Percentiles rank a stretch among this genome's conserved stretches.
Evolutionary conservation across 2,888 invertebrate genomes (phyloP).

Genomic region (Junonia oenone): DNA sequence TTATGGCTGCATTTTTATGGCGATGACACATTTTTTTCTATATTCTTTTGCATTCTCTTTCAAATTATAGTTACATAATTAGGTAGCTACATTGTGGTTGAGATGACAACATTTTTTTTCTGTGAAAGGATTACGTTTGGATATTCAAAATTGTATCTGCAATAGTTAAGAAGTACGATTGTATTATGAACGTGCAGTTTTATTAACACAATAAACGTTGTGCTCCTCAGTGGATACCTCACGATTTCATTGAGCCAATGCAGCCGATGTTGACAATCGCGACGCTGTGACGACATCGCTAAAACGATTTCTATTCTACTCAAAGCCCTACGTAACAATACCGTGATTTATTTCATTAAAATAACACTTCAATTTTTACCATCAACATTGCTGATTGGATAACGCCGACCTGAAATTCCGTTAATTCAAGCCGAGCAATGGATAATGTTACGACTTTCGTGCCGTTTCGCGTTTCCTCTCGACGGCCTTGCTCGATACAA

Average conservation of each 20-base stretch:
- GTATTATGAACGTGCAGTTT: neutral
- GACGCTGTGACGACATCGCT: constrained; percentile 48
- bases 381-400: constrained; percentile 5
- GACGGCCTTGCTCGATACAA: constrained; percentile 42
- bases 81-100: neutral
- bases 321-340: constrained; percentile 29
- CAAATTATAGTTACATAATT: too few species aligned
- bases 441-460: constrained; percentile 24
- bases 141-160: neutral
- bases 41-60: neutral
- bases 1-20: neutral
- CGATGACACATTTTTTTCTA: neutral
- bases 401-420: neutral
- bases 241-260: constrained; percentile 44
- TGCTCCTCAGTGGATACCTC: constrained; percentile 48
- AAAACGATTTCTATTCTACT: constrained; percentile 47
- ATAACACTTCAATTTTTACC: neutral
- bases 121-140: neutral
- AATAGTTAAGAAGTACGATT: neutral
- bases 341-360: constrained; percentile 13
- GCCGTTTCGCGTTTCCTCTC: constrained; percentile 20
- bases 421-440: constrained; percentile 17
- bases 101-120: neutral
- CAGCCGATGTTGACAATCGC: constrained; percentile 51
- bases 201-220: constrained; percentile 18